phyloP scores from a whole-genome alignment of 1,140 invertebrate genomes.

The Drosophila carrolli region DNA sequence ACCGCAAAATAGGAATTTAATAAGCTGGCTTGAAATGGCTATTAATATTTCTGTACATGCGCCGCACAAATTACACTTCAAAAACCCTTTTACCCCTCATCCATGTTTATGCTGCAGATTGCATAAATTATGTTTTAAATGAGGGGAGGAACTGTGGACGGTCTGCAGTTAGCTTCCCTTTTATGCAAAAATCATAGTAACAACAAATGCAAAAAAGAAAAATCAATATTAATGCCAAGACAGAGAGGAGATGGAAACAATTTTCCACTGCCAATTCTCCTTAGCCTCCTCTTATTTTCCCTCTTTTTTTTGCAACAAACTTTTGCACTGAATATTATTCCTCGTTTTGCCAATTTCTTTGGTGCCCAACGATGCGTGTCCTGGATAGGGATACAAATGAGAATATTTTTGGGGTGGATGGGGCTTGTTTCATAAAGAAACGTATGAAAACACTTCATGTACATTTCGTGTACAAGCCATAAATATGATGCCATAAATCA shows the following conservation, averaged over 20 bases:
- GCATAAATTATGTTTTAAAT: slow-evolving; percentile 47
- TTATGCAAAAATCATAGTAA: slow-evolving; percentile 29
- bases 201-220: slow-evolving; percentile 19
- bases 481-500: slow-evolving; percentile 7
- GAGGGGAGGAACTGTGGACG: neutral
- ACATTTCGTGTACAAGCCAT: neutral
- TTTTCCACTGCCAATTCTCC: slow-evolving; percentile 17
- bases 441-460: neutral
- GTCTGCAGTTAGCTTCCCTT: slow-evolving; percentile 2
- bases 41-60: slow-evolving; percentile 12
- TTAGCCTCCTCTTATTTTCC: neutral
- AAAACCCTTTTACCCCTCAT: slow-evolving; percentile 5
- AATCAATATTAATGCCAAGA: slow-evolving; percentile 50
- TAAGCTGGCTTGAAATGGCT: slow-evolving; percentile 6
- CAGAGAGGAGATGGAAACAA: slow-evolving; percentile 22
- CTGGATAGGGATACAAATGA: slow-evolving; percentile 39
- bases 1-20: slow-evolving; percentile 23
- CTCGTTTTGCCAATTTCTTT: slow-evolving; percentile 26
- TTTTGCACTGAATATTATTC: slow-evolving; percentile 32
- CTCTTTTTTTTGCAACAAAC: slow-evolving; percentile 31
- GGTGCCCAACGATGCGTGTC: slow-evolving; percentile 50
- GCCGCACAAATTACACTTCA: slow-evolving; percentile 5
- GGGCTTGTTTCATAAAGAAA: neutral
- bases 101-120: slow-evolving; percentile 21
- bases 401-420: slow-evolving; percentile 2